Conservation (phyloP, 2,888 invertebrate genomes). For the Caenorhabditis wallacei region DNA sequence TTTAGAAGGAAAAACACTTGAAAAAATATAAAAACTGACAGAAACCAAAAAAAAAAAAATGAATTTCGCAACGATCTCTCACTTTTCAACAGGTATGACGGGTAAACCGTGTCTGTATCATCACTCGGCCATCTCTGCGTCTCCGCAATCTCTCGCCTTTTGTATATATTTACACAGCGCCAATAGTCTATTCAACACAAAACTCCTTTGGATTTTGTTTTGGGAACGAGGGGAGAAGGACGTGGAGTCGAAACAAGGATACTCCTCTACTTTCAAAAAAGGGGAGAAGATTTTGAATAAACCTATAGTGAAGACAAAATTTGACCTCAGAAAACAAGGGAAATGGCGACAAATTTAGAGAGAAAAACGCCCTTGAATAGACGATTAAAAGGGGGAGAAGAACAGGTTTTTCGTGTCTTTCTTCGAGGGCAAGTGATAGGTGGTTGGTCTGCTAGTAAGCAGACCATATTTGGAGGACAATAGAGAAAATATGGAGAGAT, state of each 20-base stretch:
- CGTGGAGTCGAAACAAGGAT: background rate
- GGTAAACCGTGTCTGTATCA: conserved; percentile 30
- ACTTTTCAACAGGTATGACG: background rate
- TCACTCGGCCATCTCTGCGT: background rate
- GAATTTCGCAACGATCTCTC: conserved; percentile 12
- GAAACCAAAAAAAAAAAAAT: background rate
- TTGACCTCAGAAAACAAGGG: too few relatives aligned
- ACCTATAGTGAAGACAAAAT: too few relatives aligned
- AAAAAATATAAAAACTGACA: background rate
- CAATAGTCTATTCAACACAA: conserved; percentile 4
- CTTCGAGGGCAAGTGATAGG: conserved; percentile 17
- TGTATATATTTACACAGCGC: conserved; percentile 38
- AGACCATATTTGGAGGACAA: background rate
- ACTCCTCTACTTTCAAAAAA: too few relatives aligned
- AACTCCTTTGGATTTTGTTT: conserved; percentile 7
- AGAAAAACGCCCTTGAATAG: background rate
- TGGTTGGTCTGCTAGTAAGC: background rate
- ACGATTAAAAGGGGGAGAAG: conserved; percentile 9
- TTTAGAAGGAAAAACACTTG: background rate
- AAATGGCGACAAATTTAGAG: background rate
- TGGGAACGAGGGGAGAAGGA: background rate
- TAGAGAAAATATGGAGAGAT: background rate
- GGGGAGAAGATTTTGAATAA: too few relatives aligned
- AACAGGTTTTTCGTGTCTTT: conserved; percentile 29
- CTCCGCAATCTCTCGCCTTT: background rate